phyloP scores from a whole-genome alignment of 2,113 vertebrate species.

The Nycticorax nycticorax region DNA sequence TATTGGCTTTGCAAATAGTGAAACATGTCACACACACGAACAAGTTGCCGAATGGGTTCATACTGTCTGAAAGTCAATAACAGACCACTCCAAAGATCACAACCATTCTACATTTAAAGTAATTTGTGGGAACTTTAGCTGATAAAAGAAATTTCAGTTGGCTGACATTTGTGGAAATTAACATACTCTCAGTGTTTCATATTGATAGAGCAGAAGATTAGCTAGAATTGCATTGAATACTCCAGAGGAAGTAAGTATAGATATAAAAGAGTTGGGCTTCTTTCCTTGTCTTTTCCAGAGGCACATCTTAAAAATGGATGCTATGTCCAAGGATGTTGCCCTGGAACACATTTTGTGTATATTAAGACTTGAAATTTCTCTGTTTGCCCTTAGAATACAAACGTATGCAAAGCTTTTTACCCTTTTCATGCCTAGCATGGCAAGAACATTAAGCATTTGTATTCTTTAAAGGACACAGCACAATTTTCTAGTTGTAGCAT shows the following conservation, averaged over 20 bases:
- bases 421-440: not conserved
- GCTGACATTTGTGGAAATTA: not conserved
- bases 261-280: not conserved
- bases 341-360: not conserved
- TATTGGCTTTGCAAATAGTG: not conserved
- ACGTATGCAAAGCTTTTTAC: not conserved
- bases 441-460: not conserved
- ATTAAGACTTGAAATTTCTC: not conserved
- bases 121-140: not conserved
- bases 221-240: not conserved
- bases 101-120: not conserved
- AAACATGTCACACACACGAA: not conserved
- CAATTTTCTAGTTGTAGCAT: not conserved
- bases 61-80: not conserved
- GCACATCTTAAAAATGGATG: not conserved
- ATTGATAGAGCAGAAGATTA: not conserved
- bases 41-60: not conserved
- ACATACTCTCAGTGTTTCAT: not conserved
- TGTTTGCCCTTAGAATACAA: not conserved
- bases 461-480: not conserved
- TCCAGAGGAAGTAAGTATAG: not conserved
- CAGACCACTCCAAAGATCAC: not conserved
- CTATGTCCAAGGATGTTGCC: not conserved
- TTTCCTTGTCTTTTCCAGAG: not conserved
- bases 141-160: not conserved